Evolutionary conservation across 2,113 vertebrate species (phyloP).

Genomic region (Eonycteris spelaea): DNA sequence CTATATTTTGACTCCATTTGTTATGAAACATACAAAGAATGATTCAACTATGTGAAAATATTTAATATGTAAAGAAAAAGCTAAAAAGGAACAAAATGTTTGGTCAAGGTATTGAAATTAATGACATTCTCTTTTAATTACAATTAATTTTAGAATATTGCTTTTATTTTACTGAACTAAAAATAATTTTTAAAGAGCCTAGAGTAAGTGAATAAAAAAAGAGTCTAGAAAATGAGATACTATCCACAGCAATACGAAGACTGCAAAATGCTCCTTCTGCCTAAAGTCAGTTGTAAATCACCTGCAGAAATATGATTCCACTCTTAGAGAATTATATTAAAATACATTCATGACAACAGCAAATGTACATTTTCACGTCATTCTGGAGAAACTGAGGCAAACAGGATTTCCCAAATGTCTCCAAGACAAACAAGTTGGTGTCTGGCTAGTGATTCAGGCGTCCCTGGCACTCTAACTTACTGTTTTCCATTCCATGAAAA

Average conservation of each 20-base stretch:
- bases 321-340: background rate
- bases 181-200: background rate
- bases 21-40: background rate
- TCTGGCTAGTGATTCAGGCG: background rate
- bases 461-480: background rate
- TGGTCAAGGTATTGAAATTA: background rate
- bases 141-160: background rate
- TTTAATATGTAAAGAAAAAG: background rate
- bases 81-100: background rate
- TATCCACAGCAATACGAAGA: background rate
- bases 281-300: background rate
- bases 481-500: conserved; percentile 21
- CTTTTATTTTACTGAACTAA: conserved; percentile 2
- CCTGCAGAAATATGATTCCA: background rate
- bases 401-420: background rate
- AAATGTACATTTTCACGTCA: background rate
- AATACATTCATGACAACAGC: background rate
- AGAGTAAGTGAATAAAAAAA: background rate
- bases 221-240: background rate
- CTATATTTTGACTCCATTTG: background rate
- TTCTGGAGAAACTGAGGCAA: conserved; percentile 32
- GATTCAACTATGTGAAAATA: background rate
- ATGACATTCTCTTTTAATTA: conserved; percentile 26
- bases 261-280: background rate
- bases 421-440: background rate